Base-by-base conservation (phyloP, 1,140 invertebrate species). In the Drosophila tropicalis region DNA sequence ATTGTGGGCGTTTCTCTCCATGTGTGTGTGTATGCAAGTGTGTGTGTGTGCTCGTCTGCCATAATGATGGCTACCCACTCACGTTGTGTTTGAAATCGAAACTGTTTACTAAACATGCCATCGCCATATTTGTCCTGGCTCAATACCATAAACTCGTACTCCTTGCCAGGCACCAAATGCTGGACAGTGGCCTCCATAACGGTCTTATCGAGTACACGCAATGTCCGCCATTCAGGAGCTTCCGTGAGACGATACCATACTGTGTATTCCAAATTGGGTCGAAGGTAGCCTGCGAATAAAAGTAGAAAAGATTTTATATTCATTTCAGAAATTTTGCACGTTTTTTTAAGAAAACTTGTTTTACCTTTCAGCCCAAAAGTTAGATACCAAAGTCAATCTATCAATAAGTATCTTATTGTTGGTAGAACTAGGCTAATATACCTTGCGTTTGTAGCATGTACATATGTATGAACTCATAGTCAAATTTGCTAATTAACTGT, bases 101-200 rank as follows among this genome's bases (percentile, higher is more conserved):
- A 93, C 5, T 96, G 94, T 92, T 97, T 96, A 90, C 97, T 98
- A 89, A 97, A 97, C 93, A 98, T 96, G 12, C 97, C 97, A 81
- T 98, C 97, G 2, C 97, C 97, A 64, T 95, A 93, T 79, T 95
- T 94, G 92, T 98, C 98, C 80, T 97, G 95, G 70, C 97, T 96
- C 22, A 98, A 93, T 34, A 98, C 96, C 94, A 97, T 97, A 81
- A 99, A 96, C 92, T 98, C 97, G 90, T 98, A 98, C 81, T 96
- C 94, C 25, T 95, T 94, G 29, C 96, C 96, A 5, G 97, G 95
- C 40, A 93, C 93, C 62, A 99, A 93, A 69, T 96, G 95, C 69
- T 95, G 94, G 55, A 98, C 94, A 0, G 96, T 97, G 25, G 96
- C 96, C 82, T 96, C 95, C 9, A 96, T 96, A 15, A 94, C 93